Base-by-base conservation (phyloP, 1,140 invertebrate species). In the Drosophila pseudoananassae region DNA sequence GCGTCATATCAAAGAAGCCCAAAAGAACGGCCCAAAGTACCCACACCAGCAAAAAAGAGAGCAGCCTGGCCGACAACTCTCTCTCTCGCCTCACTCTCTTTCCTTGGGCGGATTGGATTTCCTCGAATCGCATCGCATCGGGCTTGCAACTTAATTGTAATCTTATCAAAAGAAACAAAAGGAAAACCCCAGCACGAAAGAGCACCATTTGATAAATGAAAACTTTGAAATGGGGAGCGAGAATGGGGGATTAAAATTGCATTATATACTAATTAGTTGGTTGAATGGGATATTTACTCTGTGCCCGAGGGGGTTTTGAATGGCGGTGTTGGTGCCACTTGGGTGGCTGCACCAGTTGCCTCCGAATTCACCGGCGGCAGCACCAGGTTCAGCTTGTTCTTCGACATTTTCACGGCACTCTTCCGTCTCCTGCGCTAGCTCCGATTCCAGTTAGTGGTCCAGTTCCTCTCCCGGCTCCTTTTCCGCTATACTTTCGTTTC, bases 331-430 rank as follows among this genome's bases (percentile, higher is more conserved):
- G 94, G 95, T 79, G 95, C 95, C 66, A 95, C 94, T 57, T 96
- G 95, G 63, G 88, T 70, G 46, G 95, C 95, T 27, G 82, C 90
- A 68, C 84, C 90, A 76, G 94, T 93, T 78, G 95, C 94, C 91
- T 98, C 97, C 73, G 97, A 95, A 63, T 96, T 95, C 78, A 96
- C 96, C 87, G 96, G 96, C 79, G 97, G 97, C 88, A 98, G 93
- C 82, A 97, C 98, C 92, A 98, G 92, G 91, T 98, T 98, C 83
- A 98, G 94, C 93, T 98, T 98, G 93, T 98, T 98, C 92, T 98
- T 98, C 78, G 96, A 97, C 96, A 97, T 46, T 46, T 46, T 97
- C 45, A 64, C 58, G 53, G 15, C 59, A 31, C 50, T 58, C 10
- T 25, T 58, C 15, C 40, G 14, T 7, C 40, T 45, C 14, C 40